Conservation (phyloP, 2,113 vertebrate species). For the Xiphias gladius region DNA sequence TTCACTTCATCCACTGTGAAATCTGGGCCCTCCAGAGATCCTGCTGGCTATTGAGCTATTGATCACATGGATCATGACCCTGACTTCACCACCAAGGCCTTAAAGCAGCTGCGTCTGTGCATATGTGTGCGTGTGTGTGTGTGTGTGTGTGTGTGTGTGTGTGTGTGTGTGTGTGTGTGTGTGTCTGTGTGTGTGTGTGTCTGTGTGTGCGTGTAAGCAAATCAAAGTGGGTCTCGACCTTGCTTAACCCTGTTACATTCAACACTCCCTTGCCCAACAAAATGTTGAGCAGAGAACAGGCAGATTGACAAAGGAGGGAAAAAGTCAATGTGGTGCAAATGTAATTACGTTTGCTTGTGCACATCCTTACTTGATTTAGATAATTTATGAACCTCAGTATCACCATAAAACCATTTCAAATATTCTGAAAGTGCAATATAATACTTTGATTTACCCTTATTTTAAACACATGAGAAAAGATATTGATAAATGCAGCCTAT, state of each 20-base stretch:
- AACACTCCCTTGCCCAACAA: neutral
- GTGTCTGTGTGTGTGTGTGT: neutral
- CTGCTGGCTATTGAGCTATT: conserved; percentile 45
- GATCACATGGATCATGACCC: conserved; percentile 47
- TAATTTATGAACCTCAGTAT: neutral
- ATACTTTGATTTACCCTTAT: neutral
- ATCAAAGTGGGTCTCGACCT: conserved; percentile 35
- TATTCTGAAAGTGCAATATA: neutral
- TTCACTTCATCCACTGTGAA: conserved; percentile 35
- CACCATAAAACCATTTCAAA: neutral
- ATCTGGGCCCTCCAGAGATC: conserved; percentile 14
- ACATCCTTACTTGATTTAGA: neutral
- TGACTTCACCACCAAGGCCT: conserved; percentile 27
- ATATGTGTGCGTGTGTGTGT: neutral
- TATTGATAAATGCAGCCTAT: neutral
- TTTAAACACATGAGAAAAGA: neutral
- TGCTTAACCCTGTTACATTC: conserved; percentile 9
- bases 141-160: conserved; percentile 9
- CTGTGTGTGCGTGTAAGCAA: conserved; percentile 25
- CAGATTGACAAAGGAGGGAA: conserved; percentile 4
- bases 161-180: neutral
- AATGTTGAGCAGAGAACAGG: neutral
- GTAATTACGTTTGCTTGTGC: neutral
- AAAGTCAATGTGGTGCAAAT: conserved; percentile 2
- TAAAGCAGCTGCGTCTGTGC: conserved; percentile 1